phyloP scores from a whole-genome alignment of 2,113 vertebrate genomes.

The Garra rufa region DNA sequence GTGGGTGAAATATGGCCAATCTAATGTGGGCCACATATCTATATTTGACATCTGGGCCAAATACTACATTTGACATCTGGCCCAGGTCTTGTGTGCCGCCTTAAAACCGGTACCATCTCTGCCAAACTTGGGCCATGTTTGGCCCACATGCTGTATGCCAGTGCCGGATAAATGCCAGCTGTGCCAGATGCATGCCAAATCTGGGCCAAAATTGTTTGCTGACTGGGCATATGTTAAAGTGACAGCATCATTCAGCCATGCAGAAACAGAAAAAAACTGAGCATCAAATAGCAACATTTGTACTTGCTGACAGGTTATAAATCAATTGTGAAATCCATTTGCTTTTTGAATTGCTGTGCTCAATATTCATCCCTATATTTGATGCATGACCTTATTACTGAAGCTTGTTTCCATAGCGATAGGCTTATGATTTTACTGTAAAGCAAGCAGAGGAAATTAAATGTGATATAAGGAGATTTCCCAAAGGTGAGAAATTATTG shows the following conservation, averaged over 20 bases:
- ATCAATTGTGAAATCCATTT: slow-evolving; percentile 47
- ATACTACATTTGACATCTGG: too few species aligned
- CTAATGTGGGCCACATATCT: too few species aligned
- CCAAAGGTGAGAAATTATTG: slow-evolving; percentile 45
- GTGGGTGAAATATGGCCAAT: too few species aligned
- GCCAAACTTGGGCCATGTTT: too few species aligned
- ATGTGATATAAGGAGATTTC: slow-evolving; percentile 46
- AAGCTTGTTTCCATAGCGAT: slow-evolving; percentile 60
- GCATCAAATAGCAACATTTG: slow-evolving; percentile 15
- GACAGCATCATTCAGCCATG: slow-evolving; percentile 16
- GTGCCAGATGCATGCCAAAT: too few species aligned
- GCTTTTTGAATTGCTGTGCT: slow-evolving; percentile 40
- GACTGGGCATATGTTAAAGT: slow-evolving; percentile 28
- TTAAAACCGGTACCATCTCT: too few species aligned
- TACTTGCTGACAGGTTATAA: slow-evolving; percentile 31
- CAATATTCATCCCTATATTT: slow-evolving; percentile 41
- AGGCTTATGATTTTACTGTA: slow-evolving; percentile 47
- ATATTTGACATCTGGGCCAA: too few species aligned
- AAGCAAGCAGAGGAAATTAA: slow-evolving; percentile 53
- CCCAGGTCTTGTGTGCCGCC: too few species aligned
- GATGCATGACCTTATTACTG: slow-evolving; percentile 45
- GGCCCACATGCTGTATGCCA: too few species aligned
- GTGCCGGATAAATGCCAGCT: too few species aligned
- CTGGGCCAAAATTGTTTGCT: too few species aligned
- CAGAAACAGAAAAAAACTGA: neutral